phyloP scores from a whole-genome alignment of 2,797 vertebrate genomes.

The Protosalanx chinensis region DNA sequence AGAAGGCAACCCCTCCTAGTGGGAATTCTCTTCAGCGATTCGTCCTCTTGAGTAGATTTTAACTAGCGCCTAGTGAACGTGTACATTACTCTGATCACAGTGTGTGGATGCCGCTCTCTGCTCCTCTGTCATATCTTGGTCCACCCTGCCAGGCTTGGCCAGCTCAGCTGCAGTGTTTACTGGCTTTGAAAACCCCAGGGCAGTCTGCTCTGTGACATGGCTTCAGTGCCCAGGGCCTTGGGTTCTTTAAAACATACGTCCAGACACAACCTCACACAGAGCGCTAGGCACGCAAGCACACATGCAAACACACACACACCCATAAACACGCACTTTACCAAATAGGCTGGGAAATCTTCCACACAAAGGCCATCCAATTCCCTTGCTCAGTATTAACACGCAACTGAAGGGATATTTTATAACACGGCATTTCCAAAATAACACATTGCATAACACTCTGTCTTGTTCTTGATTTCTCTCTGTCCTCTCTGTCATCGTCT shows the following conservation, averaged over 20 bases:
- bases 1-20: background rate
- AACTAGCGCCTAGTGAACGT: slow-evolving; percentile 61
- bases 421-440: slow-evolving; percentile 43
- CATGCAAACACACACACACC: slow-evolving; percentile 6
- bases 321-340: slow-evolving; percentile 1
- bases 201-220: slow-evolving; percentile 17
- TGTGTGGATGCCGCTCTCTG: slow-evolving; percentile 51
- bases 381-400: slow-evolving; percentile 40
- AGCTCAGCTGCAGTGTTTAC: slow-evolving; percentile 51
- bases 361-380: slow-evolving; percentile 32
- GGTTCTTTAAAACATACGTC: slow-evolving; percentile 1
- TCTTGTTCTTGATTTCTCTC: slow-evolving; percentile 27
- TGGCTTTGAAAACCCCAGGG: slow-evolving; percentile 44
- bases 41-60: slow-evolving; percentile 51
- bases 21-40: background rate
- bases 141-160: slow-evolving; percentile 45
- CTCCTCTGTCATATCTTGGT: slow-evolving; percentile 40
- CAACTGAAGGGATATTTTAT: slow-evolving; percentile 26
- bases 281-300: background rate
- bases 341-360: slow-evolving; percentile 11
- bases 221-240: background rate
- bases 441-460: slow-evolving; percentile 43
- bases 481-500: slow-evolving; percentile 16
- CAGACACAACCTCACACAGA: slow-evolving; percentile 6
- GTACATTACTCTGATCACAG: slow-evolving; percentile 64